These are phyloP conservation scores for Cerastoderma edule DNA, from an alignment of 2,888 invertebrate genomes.

Conservation along the genomic window DNA sequence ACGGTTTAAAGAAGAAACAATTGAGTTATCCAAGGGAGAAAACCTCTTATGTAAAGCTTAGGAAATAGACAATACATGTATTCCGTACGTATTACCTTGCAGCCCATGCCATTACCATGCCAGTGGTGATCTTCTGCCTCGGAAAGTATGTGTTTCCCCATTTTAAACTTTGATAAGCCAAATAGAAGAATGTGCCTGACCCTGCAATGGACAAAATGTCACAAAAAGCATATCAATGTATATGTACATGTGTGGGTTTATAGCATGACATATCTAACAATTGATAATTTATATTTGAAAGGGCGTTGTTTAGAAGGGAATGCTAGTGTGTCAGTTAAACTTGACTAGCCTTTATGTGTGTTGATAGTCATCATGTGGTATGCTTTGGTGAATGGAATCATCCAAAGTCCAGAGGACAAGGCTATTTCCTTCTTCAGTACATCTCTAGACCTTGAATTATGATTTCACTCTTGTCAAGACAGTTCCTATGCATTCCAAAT, in stretches of 20 bases:
- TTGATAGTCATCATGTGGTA: too few species aligned
- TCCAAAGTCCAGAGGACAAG: too few species aligned
- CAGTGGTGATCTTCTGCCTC: slow-evolving; percentile 81
- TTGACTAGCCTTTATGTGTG: neutral
- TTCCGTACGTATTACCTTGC: slow-evolving; percentile 68
- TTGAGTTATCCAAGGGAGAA: too few species aligned
- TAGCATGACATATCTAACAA: neutral
- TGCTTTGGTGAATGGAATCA: too few species aligned
- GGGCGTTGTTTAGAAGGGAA: neutral
- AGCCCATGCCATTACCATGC: slow-evolving; percentile 81
- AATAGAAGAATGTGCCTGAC: slow-evolving; percentile 78
- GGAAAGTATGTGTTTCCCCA: slow-evolving; percentile 75
- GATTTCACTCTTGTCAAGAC: too few species aligned
- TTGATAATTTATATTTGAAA: neutral
- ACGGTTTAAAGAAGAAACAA: too few species aligned
- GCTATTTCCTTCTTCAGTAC: too few species aligned
- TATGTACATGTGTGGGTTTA: neutral
- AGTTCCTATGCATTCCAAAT: too few species aligned
- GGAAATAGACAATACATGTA: neutral
- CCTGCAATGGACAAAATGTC: slow-evolving; percentile 68
- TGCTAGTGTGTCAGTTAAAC: neutral
- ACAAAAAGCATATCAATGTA: neutral
- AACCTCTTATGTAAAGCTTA: too few species aligned
- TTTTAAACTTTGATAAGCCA: slow-evolving; percentile 77
- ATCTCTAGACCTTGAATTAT: too few species aligned